Evolutionary conservation across 2,113 vertebrate genomes (phyloP).

Genomic region (Pseudolaguvia tuberculata): DNA sequence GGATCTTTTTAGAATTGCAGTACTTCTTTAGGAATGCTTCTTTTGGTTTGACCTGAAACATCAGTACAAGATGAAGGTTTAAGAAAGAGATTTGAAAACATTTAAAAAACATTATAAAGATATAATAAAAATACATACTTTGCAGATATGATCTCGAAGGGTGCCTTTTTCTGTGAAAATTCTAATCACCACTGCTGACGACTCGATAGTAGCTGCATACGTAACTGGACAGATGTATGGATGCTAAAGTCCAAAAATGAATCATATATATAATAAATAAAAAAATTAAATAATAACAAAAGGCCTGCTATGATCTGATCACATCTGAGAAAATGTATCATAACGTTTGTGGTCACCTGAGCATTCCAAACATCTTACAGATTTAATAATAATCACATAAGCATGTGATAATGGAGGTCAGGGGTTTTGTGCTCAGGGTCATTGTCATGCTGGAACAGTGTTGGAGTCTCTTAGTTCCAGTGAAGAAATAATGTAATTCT

Average conservation of each 20-base stretch:
- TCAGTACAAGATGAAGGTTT: neutral
- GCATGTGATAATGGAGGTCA: too few species aligned
- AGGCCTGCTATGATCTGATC: too few species aligned
- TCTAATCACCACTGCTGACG: slow-evolving; percentile 85
- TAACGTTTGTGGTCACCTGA: too few species aligned
- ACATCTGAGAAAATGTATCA: too few species aligned
- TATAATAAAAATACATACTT: slow-evolving; percentile 68
- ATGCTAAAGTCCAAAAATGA: slow-evolving; percentile 64
- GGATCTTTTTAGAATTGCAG: slow-evolving; percentile 89
- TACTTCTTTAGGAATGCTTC: slow-evolving; percentile 93
- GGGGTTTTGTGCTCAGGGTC: too few species aligned
- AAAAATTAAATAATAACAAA: too few species aligned
- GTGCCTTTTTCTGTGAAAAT: slow-evolving; percentile 90
- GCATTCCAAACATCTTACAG: too few species aligned
- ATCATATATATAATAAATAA: too few species aligned
- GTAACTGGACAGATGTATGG: slow-evolving; percentile 82
- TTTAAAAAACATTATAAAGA: neutral
- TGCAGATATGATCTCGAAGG: slow-evolving; percentile 91
- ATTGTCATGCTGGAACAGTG: too few species aligned
- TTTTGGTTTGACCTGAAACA: slow-evolving; percentile 83
- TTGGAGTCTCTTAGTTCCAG: too few species aligned
- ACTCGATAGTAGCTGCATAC: slow-evolving; percentile 87
- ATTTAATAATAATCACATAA: too few species aligned
- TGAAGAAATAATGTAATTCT: too few species aligned
- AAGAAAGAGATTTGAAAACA: neutral